phyloP scores from a whole-genome alignment of 2,113 vertebrate genomes.

The Lepus europaeus region DNA sequence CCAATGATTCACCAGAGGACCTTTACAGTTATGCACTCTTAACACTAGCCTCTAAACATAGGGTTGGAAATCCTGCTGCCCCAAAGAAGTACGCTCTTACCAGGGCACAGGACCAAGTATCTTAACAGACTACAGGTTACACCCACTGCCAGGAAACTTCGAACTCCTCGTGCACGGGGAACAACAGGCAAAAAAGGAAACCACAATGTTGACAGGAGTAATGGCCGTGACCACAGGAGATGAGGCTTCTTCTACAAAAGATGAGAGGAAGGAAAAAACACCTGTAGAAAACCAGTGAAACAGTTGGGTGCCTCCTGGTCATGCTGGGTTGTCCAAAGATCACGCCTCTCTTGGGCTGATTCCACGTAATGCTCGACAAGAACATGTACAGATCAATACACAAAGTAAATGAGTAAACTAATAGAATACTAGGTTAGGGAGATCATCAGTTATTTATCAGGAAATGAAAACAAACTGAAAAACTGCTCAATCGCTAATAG shows the following conservation, averaged over 20 bases:
- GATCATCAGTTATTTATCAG: constrained; percentile 4
- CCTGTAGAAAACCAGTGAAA: not conserved
- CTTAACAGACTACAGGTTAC: not conserved
- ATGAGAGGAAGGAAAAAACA: not conserved
- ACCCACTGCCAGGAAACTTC: not conserved
- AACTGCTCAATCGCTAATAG: not conserved
- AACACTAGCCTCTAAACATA: not conserved
- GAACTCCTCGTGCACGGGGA: not conserved
- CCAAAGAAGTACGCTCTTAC: not conserved
- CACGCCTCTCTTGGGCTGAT: not conserved
- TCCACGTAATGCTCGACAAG: not conserved
- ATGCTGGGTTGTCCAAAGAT: too few species aligned
- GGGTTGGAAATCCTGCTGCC: not conserved
- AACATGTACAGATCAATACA: not conserved
- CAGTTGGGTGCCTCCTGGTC: not conserved
- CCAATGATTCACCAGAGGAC: not conserved
- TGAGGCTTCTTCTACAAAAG: not conserved
- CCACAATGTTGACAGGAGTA: not conserved
- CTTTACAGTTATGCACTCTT: not conserved
- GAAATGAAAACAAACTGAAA: not conserved
- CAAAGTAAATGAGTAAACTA: not conserved
- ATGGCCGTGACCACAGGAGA: not conserved
- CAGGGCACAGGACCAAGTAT: not conserved
- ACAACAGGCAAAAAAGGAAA: not conserved
- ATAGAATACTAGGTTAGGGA: not conserved